Percentiles rank a stretch among this genome's conserved stretches.
phyloP scores from a whole-genome alignment of 2,888 invertebrate species.

The Drosophila meridionalis region DNA sequence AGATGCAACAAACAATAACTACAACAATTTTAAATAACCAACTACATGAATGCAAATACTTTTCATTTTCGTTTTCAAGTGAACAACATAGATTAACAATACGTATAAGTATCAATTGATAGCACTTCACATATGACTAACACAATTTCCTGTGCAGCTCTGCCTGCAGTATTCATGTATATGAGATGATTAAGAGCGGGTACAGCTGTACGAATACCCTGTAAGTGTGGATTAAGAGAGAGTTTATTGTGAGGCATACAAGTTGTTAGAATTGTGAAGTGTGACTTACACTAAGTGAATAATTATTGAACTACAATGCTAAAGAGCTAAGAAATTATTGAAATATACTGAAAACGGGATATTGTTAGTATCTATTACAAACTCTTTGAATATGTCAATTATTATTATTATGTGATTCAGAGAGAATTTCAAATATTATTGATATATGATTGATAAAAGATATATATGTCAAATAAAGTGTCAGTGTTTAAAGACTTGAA shows the following conservation, averaged over 20 bases:
- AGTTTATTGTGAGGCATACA: not conserved
- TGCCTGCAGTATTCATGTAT: constrained; percentile 8
- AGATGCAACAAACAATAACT: constrained; percentile 46
- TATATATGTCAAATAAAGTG: not conserved
- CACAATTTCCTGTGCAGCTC: constrained; percentile 32
- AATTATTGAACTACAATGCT: not conserved
- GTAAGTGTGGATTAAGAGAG: too few relatives aligned
- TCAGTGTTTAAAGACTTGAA: not conserved
- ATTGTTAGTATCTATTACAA: not conserved
- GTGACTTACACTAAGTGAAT: not conserved
- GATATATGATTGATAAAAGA: not conserved
- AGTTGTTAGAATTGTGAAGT: not conserved
- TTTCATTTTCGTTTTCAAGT: constrained; percentile 6
- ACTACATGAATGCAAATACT: constrained; percentile 32
- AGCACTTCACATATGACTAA: constrained; percentile 35
- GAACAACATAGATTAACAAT: constrained; percentile 21
- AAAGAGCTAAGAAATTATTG: not conserved
- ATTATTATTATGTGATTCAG: not conserved
- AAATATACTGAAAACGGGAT: not conserved
- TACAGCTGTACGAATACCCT: not conserved
- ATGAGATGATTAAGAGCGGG: not conserved
- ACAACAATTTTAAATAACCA: constrained; percentile 14
- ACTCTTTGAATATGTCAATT: not conserved
- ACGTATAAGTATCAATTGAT: constrained; percentile 44
- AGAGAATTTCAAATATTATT: not conserved